These are phyloP conservation scores for Dolichopus griseipennis DNA, from an alignment of 2,888 invertebrate species.

Conservation along the genomic window DNA sequence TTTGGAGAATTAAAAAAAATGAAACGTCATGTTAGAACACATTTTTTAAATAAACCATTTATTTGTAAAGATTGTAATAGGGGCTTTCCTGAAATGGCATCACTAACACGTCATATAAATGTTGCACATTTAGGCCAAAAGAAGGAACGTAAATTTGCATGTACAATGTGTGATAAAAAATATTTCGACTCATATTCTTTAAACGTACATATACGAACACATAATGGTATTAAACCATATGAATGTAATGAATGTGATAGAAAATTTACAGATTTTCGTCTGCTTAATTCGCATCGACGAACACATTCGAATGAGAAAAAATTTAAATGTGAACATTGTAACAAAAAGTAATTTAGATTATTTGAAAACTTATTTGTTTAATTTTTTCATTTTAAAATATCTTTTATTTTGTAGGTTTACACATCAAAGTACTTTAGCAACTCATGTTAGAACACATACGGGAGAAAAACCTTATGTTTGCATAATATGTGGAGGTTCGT, in stretches of 20 bases:
- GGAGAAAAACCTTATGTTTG: slow-evolving; percentile 54
- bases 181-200: slow-evolving; percentile 39
- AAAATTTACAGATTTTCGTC: slow-evolving; percentile 42
- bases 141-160: slow-evolving; percentile 45
- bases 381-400: not conserved
- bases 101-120: slow-evolving; percentile 46
- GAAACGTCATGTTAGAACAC: slow-evolving; percentile 48
- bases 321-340: slow-evolving; percentile 49
- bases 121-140: slow-evolving; percentile 46
- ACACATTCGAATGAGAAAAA: slow-evolving; percentile 49
- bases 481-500: slow-evolving; percentile 49
- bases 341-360: slow-evolving; percentile 42
- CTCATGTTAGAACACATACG: slow-evolving; percentile 54
- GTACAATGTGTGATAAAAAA: slow-evolving; percentile 48
- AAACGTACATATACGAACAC: slow-evolving; percentile 39
- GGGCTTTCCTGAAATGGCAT: slow-evolving; percentile 48
- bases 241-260: slow-evolving; percentile 43
- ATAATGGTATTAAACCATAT: slow-evolving; percentile 43
- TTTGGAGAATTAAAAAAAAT: slow-evolving; percentile 36
- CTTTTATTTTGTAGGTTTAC: slow-evolving; percentile 45
- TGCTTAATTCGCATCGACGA: slow-evolving; percentile 48
- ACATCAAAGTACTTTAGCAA: slow-evolving; percentile 52
- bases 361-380: slow-evolving; percentile 27
- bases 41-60: slow-evolving; percentile 47
- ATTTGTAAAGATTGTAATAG: slow-evolving; percentile 47